Evolutionary conservation across 2,113 vertebrate species (phyloP).

Genomic region (Equus przewalskii): DNA sequence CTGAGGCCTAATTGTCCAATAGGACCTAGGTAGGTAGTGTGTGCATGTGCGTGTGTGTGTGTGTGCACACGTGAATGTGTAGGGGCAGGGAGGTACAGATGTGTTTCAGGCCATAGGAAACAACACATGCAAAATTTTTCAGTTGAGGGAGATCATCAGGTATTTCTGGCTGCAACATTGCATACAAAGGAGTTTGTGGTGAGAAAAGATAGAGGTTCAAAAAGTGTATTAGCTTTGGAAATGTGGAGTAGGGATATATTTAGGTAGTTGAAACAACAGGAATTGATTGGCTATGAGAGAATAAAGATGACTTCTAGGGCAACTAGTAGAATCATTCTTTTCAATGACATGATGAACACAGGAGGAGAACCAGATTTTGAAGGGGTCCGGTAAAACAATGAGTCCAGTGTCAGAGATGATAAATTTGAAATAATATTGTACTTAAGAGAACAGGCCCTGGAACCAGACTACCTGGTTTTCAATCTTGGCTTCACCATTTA

Average conservation of each 20-base stretch:
- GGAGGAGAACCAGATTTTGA: not conserved
- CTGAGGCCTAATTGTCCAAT: not conserved
- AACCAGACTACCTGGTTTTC: not conserved
- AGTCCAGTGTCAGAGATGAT: not conserved
- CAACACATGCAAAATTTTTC: not conserved
- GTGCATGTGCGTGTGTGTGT: not conserved
- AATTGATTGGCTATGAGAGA: not conserved
- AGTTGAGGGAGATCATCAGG: not conserved
- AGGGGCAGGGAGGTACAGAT: not conserved
- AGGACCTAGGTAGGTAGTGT: not conserved
- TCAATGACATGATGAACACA: not conserved
- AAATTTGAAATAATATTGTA: not conserved
- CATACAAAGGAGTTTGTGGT: not conserved
- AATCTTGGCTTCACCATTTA: not conserved
- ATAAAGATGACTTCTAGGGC: not conserved
- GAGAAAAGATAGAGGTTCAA: not conserved
- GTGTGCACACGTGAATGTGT: not conserved
- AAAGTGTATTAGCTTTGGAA: not conserved
- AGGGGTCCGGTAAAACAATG: not conserved
- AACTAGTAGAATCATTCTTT: not conserved
- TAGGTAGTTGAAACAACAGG: not conserved
- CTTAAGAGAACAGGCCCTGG: not conserved
- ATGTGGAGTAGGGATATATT: not conserved
- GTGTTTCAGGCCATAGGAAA: not conserved
- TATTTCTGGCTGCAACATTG: not conserved